Conservation (phyloP, 2,113 vertebrate genomes). For the Grus americana region DNA sequence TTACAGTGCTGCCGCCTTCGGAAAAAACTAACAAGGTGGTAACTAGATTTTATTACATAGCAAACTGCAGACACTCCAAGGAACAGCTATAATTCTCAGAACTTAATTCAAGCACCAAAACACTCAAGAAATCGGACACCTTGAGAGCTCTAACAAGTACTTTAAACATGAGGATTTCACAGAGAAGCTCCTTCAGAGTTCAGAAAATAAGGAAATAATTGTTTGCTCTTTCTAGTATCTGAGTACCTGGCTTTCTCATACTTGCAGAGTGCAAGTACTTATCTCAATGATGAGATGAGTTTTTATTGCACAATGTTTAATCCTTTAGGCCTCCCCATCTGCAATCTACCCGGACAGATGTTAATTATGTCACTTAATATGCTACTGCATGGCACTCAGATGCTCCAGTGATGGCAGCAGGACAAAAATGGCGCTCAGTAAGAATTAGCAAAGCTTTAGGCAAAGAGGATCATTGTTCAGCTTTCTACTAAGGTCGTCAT, state of each 20-base stretch:
- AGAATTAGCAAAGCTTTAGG: neutral
- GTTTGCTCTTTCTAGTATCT: neutral
- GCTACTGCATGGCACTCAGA: rapidly evolving
- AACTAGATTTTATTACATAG: neutral
- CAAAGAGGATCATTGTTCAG: neutral
- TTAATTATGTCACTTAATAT: rapidly evolving
- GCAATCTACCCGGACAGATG: neutral
- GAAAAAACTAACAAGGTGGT: rapidly evolving
- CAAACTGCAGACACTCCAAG: neutral
- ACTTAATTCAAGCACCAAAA: neutral
- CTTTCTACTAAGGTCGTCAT: neutral
- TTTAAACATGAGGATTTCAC: neutral
- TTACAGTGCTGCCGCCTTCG: neutral
- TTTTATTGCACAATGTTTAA: neutral
- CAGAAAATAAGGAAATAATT: neutral
- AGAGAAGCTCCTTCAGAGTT: neutral
- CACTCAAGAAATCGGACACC: neutral
- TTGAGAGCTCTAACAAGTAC: neutral
- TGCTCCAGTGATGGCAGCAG: neutral
- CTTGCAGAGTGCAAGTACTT: neutral
- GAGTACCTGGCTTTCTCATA: neutral
- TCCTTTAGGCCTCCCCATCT: neutral
- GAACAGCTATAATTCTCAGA: neutral
- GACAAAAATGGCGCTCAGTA: neutral
- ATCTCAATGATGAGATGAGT: neutral